Evolutionary conservation across 2,888 invertebrate genomes (phyloP).

Genomic region (Drosophila sordidapex): DNA sequence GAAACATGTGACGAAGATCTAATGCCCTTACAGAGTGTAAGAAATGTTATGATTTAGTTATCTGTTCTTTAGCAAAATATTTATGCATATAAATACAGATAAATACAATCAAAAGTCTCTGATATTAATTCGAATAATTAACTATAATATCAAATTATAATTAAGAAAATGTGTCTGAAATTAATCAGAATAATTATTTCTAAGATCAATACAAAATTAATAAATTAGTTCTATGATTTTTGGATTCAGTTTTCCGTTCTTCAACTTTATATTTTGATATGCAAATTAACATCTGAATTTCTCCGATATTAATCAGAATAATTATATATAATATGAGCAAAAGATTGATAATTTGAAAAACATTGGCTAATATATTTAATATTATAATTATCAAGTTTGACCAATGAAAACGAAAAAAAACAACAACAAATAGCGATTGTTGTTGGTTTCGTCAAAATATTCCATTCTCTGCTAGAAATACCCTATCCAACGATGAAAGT

Average conservation of each 20-base stretch:
- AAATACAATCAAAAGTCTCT: too few species aligned
- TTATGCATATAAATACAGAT: neutral
- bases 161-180: too few species aligned
- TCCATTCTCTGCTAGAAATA: neutral
- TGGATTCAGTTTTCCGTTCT: neutral
- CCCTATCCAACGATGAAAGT: constrained; percentile 45
- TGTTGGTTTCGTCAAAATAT: neutral
- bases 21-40: neutral
- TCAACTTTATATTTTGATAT: neutral
- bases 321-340: neutral
- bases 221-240: too few species aligned
- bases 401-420: neutral
- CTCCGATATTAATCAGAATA: neutral
- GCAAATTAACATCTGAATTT: neutral
- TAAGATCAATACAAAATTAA: too few species aligned
- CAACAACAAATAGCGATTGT: neutral
- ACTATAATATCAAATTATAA: rapidly evolving
- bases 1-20: neutral
- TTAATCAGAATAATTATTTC: too few species aligned
- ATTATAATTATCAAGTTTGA: neutral
- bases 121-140: neutral
- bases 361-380: neutral
- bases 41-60: neutral
- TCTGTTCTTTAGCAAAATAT: neutral
- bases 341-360: neutral